phyloP scores from a whole-genome alignment of 2,797 vertebrate species.

The Poeciliopsis presidionis region DNA sequence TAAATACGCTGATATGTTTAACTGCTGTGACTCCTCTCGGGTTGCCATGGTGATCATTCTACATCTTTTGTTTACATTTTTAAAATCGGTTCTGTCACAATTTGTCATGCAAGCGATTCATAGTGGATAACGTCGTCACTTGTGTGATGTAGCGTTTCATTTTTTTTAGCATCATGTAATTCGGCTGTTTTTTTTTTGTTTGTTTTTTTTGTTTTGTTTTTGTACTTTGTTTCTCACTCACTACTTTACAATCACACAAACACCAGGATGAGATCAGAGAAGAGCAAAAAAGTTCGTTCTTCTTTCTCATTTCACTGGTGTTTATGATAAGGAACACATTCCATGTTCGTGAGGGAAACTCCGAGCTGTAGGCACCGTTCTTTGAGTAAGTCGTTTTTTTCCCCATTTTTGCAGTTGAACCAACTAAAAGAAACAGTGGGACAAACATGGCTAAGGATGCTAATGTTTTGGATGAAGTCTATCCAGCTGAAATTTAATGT shows the following conservation, averaged over 20 bases:
- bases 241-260: not conserved
- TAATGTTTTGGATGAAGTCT: not conserved
- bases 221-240: slow-evolving; percentile 23
- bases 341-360: slow-evolving; percentile 25
- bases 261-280: not conserved
- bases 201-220: no score
- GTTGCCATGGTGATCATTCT: slow-evolving; percentile 73
- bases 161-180: slow-evolving; percentile 5
- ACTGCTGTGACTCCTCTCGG: slow-evolving; percentile 49
- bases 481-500: not conserved
- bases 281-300: not conserved
- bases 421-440: not conserved
- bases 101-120: slow-evolving; percentile 29
- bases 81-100: slow-evolving; percentile 9
- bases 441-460: not conserved
- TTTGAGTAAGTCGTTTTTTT: slow-evolving; percentile 17
- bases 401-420: not conserved
- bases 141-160: slow-evolving; percentile 7
- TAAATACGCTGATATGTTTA: slow-evolving; percentile 44
- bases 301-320: slow-evolving; percentile 11
- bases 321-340: not conserved
- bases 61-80: slow-evolving; percentile 35
- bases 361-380: not conserved
- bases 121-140: slow-evolving; percentile 13
- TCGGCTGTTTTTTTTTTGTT: not conserved